These are phyloP conservation scores for Karalla daura DNA, from an alignment of 2,797 vertebrate species.

Conservation along the genomic window DNA sequence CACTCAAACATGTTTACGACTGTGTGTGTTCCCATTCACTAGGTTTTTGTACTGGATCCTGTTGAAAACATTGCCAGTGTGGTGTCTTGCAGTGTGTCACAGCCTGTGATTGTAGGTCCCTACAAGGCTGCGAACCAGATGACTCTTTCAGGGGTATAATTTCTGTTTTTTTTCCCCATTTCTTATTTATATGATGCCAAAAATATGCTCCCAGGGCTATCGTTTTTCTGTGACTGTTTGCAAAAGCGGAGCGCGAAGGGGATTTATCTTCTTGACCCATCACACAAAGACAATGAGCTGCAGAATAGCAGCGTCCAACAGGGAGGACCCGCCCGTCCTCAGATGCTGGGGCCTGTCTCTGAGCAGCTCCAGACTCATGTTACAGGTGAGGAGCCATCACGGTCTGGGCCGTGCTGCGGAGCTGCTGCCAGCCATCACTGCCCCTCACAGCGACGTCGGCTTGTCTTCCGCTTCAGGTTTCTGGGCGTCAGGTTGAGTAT, in stretches of 20 bases:
- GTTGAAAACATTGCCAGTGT: not conserved
- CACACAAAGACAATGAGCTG: constrained; percentile 76
- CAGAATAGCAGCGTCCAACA: constrained; percentile 61
- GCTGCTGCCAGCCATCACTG: constrained; percentile 71
- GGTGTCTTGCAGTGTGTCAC: constrained; percentile 11
- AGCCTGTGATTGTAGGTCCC: constrained; percentile 6
- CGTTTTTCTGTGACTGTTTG: constrained; percentile 70
- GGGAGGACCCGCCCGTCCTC: constrained; percentile 65
- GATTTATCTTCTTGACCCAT: constrained; percentile 79
- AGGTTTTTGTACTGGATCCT: not conserved
- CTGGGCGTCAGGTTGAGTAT: constrained; percentile 53
- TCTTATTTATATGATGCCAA: constrained; percentile 76
- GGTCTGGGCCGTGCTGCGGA: constrained; percentile 58
- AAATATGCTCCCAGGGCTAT: constrained; percentile 77
- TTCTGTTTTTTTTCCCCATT: constrained; percentile 54
- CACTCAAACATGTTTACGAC: not conserved
- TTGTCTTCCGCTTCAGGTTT: constrained; percentile 69
- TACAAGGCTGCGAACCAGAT: constrained; percentile 26
- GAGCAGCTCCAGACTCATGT: constrained; percentile 76
- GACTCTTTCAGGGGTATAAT: constrained; percentile 51
- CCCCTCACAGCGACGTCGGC: constrained; percentile 65
- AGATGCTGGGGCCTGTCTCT: constrained; percentile 53
- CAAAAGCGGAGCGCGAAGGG: constrained; percentile 60
- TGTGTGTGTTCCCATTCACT: not conserved
- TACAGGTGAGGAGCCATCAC: constrained; percentile 71